Percentiles rank a stretch among this genome's conserved stretches.
Evolutionary conservation across 37 sponge, comb jelly and placozoan species (phyloP).

Genomic region (Spongilla lacustris): DNA sequence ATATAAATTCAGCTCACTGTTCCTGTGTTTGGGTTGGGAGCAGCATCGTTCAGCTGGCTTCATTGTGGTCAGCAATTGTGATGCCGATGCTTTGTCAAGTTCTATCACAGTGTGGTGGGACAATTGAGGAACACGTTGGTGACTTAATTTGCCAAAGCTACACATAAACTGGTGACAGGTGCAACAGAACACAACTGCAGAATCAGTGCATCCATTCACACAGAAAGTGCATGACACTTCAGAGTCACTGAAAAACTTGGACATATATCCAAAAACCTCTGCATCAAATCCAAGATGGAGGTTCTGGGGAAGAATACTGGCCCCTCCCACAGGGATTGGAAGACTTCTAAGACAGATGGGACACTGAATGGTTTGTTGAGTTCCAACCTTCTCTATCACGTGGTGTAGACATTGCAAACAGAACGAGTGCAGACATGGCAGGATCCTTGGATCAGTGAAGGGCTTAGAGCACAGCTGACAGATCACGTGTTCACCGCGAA

Average conservation of each 20-base stretch:
- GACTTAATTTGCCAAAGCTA: conserved; percentile 9
- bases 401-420: conserved; percentile 46
- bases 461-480: conserved; percentile 30
- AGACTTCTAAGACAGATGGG: conserved; percentile 24
- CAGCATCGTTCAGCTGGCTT: neutral
- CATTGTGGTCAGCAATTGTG: neutral
- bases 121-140: conserved; percentile 16
- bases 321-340: conserved; percentile 10
- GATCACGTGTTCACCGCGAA: neutral
- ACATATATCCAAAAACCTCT: conserved; percentile 10
- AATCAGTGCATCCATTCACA: conserved; percentile 1
- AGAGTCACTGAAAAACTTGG: conserved; percentile 7
- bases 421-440: conserved; percentile 61
- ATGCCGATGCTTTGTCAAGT: neutral
- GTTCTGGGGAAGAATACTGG: conserved; percentile 17
- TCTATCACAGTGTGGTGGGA: conserved; percentile 29
- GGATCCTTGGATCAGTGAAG: conserved; percentile 49
- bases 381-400: conserved; percentile 3
- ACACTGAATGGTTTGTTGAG: neutral
- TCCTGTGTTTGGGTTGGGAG: conserved; percentile 4
- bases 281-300: conserved; percentile 37
- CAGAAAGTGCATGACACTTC: conserved; percentile 30
- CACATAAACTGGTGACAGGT: conserved; percentile 47
- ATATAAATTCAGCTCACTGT: conserved; percentile 34
- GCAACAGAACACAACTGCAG: conserved; percentile 42